phyloP scores from a whole-genome alignment of 2,888 invertebrate genomes.

The Folsomia candida region DNA sequence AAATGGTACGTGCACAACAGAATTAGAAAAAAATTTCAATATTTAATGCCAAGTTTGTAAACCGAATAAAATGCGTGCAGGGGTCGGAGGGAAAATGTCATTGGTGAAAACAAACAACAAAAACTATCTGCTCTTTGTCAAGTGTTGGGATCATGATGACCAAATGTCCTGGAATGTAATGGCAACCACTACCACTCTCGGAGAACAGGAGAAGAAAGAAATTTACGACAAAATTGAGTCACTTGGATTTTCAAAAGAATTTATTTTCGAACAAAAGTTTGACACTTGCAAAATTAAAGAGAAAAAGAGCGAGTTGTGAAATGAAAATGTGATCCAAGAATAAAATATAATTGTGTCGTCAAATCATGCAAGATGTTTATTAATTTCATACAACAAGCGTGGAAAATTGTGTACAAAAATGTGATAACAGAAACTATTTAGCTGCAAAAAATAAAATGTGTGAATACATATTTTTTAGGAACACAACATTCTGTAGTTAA shows the following conservation, averaged over 20 bases:
- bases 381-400: too few relatives aligned
- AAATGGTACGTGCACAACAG: constrained; percentile 5
- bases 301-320: neutral
- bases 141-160: constrained; percentile 21
- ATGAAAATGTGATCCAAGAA: too few relatives aligned
- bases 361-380: too few relatives aligned
- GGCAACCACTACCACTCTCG: neutral
- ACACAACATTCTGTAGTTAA: too few relatives aligned
- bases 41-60: neutral
- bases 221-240: neutral
- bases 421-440: too few relatives aligned
- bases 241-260: neutral
- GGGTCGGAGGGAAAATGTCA: constrained; percentile 15
- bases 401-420: too few relatives aligned
- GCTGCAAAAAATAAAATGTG: too few relatives aligned
- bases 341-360: too few relatives aligned
- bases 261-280: neutral
- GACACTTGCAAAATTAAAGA: neutral
- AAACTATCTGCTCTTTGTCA: constrained; percentile 17
- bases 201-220: neutral
- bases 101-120: constrained; percentile 19
- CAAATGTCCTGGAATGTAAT: constrained; percentile 20
- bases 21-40: neutral
- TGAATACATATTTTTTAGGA: too few relatives aligned
- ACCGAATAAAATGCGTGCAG: neutral